Evolutionary conservation across 2,797 vertebrate species (phyloP).

Genomic region (Tolypeutes matacus): DNA sequence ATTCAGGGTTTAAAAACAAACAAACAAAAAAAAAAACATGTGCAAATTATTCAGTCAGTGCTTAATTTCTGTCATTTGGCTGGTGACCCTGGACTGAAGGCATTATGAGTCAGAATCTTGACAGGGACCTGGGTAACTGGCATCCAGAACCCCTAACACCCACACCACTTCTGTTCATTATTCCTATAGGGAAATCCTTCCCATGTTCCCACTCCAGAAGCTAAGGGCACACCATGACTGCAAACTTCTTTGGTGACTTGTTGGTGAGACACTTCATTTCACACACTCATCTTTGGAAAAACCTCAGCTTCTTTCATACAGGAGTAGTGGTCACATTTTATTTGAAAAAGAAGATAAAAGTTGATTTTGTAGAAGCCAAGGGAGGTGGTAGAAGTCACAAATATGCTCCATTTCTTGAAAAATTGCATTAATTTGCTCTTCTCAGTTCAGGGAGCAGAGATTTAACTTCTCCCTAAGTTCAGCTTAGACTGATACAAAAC

Average conservation of each 20-base stretch:
- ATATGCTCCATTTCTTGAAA: neutral
- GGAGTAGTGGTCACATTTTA: neutral
- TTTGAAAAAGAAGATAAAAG: neutral
- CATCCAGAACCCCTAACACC: neutral
- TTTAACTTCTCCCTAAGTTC: neutral
- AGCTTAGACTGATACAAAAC: neutral
- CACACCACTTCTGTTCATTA: neutral
- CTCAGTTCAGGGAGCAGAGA: neutral
- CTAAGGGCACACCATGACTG: neutral
- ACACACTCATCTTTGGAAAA: neutral
- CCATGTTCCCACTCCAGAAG: neutral
- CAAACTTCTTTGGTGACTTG: neutral
- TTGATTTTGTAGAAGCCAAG: conserved; percentile 6
- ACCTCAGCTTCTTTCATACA: neutral
- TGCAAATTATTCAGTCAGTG: too few species aligned
- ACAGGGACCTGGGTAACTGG: neutral
- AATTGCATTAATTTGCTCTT: neutral
- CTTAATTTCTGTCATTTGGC: neutral
- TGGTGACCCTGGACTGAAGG: neutral
- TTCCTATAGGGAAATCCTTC: neutral
- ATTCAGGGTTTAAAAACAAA: too few species aligned
- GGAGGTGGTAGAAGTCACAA: neutral
- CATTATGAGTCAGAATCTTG: neutral
- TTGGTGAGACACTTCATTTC: neutral
- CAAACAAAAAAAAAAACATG: too few species aligned